A percentile compares a stretch with the other conserved stretches of the same genome.
Conservation (phyloP, 2,888 invertebrate species). For the Pheosia gnoma region DNA sequence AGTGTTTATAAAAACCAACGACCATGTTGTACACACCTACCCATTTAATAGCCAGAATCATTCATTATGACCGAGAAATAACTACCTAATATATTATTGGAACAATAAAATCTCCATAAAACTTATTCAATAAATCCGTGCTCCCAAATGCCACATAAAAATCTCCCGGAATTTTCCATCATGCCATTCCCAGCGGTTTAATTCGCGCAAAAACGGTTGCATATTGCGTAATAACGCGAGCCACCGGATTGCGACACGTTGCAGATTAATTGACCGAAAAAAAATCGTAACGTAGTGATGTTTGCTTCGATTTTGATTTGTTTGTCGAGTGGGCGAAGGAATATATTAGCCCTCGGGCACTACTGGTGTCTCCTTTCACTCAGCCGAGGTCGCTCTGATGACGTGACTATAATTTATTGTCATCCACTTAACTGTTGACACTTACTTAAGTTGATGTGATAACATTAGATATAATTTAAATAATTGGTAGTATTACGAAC, state of each 20-base stretch:
- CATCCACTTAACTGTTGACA: slow-evolving; percentile 8
- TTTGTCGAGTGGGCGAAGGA: slow-evolving; percentile 19
- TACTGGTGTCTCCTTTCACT: slow-evolving; percentile 27
- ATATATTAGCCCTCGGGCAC: slow-evolving; percentile 22
- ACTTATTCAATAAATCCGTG: slow-evolving; percentile 4
- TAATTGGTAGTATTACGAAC: background rate
- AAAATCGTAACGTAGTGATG: slow-evolving; percentile 46
- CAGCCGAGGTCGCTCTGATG: slow-evolving; percentile 16
- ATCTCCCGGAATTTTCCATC: slow-evolving; percentile 6
- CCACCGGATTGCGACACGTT: slow-evolving; percentile 54
- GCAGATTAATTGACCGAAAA: slow-evolving; percentile 56
- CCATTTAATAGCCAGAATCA: too few relatives aligned
- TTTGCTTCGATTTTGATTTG: slow-evolving; percentile 22
- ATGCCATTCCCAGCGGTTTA: slow-evolving; percentile 7
- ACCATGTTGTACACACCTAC: too few relatives aligned
- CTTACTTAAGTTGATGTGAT: slow-evolving; percentile 8
- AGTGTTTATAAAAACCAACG: too few relatives aligned
- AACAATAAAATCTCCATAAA: background rate
- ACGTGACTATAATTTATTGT: slow-evolving; percentile 13
- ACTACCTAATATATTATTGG: background rate
- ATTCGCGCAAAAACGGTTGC: slow-evolving; percentile 35
- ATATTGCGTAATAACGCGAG: slow-evolving; percentile 51
- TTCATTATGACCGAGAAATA: background rate
- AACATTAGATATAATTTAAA: slow-evolving; percentile 6
- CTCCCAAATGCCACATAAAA: background rate